A percentile compares a stretch with the other conserved stretches of the same genome.
These are phyloP conservation scores for Troides aeacus DNA, from an alignment of 2,888 invertebrate genomes.

Conservation along the genomic window DNA sequence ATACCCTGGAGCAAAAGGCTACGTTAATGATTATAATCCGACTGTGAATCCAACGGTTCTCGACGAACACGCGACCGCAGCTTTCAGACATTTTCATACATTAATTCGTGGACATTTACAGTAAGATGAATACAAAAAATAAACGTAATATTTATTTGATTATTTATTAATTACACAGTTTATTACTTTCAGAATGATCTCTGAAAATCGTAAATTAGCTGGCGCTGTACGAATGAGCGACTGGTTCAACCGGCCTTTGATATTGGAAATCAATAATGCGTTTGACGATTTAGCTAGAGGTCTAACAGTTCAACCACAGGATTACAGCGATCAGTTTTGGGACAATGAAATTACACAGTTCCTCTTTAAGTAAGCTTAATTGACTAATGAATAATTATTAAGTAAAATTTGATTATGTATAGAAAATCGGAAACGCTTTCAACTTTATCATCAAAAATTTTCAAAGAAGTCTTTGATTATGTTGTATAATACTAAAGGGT, in stretches of 20 bases:
- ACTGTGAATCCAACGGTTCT: slow-evolving; percentile 82
- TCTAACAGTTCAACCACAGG: slow-evolving; percentile 87
- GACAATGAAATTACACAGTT: slow-evolving; percentile 84
- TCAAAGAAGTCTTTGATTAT: too few relatives aligned
- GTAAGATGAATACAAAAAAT: slow-evolving; percentile 57
- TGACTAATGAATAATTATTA: not conserved
- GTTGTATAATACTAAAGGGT: too few relatives aligned
- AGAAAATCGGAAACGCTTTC: too few relatives aligned
- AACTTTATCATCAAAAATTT: too few relatives aligned
- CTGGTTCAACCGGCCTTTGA: slow-evolving; percentile 84
- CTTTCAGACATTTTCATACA: slow-evolving; percentile 87
- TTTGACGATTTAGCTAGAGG: slow-evolving; percentile 88
- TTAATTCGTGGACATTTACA: slow-evolving; percentile 84
- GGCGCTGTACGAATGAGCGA: slow-evolving; percentile 84
- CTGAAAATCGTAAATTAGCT: slow-evolving; percentile 76
- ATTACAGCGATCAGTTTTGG: slow-evolving; percentile 88
- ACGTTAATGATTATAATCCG: slow-evolving; percentile 84
- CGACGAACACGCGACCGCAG: slow-evolving; percentile 86
- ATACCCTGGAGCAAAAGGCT: slow-evolving; percentile 78
- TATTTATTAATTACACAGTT: too few relatives aligned
- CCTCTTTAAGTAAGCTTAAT: slow-evolving; percentile 61
- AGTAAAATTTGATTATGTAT: too few relatives aligned
- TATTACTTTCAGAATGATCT: slow-evolving; percentile 72
- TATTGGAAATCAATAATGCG: slow-evolving; percentile 82
- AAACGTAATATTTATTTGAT: too few relatives aligned